Evolutionary conservation across 37 sponge, comb jelly and placozoan species (phyloP).

Genomic region (Ianthella basta): DNA sequence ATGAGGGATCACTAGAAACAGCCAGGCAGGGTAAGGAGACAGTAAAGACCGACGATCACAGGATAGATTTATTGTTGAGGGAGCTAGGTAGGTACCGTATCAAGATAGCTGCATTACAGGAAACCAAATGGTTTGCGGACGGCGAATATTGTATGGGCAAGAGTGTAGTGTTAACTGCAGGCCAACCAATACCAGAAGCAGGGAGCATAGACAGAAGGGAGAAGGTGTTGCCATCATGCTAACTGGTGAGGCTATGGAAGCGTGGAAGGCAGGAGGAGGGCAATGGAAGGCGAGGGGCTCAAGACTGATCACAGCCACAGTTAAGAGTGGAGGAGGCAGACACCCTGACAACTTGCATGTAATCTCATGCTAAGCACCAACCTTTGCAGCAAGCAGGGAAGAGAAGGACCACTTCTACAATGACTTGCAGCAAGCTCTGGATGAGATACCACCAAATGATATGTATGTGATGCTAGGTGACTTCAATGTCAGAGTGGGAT

Average conservation of each 20-base stretch:
- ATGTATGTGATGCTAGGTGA: constrained; percentile 1
- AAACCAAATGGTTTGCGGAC: not conserved
- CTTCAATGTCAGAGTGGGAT: constrained; percentile 14
- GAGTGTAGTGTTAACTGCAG: constrained; percentile 31
- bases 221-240: constrained; percentile 35
- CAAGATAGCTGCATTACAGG: no score
- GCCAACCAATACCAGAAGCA: not conserved
- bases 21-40: no score
- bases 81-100: no score
- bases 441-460: not conserved
- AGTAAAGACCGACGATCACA: no score
- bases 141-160: not conserved
- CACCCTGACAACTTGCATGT: not conserved
- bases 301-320: not conserved
- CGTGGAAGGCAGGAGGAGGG: constrained; percentile 12
- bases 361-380: constrained; percentile 40
- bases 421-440: not conserved
- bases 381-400: constrained; percentile 10
- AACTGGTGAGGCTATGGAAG: not conserved
- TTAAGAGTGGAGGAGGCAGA: no score
- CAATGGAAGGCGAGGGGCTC: constrained; percentile 23
- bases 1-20: no score
- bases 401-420: constrained; percentile 18
- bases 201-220: not conserved
- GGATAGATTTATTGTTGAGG: no score